These are phyloP conservation scores for Aphelocoma coerulescens DNA, from an alignment of 2,113 vertebrate species.

Conservation along the genomic window DNA sequence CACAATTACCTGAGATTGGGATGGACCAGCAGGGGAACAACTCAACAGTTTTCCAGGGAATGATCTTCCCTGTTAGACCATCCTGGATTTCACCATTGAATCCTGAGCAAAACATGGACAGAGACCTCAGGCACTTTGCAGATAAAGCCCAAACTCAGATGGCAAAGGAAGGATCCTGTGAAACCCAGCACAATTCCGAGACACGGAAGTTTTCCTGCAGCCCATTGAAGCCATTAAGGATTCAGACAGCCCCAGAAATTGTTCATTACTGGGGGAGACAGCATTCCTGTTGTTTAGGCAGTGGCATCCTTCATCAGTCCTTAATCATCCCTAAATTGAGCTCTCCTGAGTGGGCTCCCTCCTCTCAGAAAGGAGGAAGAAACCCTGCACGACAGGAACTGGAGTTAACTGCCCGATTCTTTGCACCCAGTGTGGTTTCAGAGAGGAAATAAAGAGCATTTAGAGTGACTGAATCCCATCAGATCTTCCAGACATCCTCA, in stretches of 20 bases:
- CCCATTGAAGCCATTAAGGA: background rate
- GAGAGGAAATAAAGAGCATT: conserved; percentile 66
- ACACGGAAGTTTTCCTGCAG: background rate
- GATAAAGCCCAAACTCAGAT: background rate
- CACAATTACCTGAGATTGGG: background rate
- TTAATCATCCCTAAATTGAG: conserved; percentile 54
- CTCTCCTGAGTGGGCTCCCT: conserved; percentile 50
- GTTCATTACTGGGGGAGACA: conserved; percentile 50
- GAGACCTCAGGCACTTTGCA: background rate
- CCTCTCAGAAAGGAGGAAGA: conserved; percentile 13
- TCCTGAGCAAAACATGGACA: background rate
- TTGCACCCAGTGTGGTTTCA: conserved; percentile 43
- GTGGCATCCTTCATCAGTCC: conserved; percentile 32
- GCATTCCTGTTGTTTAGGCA: background rate
- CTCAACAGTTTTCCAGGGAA: background rate
- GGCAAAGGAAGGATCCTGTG: background rate
- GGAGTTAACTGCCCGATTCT: conserved; percentile 29
- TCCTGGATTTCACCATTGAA: background rate
- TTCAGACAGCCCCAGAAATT: conserved; percentile 5
- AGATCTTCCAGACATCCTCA: conserved; percentile 54
- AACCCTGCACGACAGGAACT: background rate
- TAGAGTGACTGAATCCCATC: conserved; percentile 60
- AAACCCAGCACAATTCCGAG: background rate
- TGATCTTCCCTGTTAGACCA: background rate
- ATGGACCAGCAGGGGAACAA: background rate